These are phyloP conservation scores for Tetramorium alpestre DNA, from an alignment of 1,140 invertebrate species.

Conservation along the genomic window DNA sequence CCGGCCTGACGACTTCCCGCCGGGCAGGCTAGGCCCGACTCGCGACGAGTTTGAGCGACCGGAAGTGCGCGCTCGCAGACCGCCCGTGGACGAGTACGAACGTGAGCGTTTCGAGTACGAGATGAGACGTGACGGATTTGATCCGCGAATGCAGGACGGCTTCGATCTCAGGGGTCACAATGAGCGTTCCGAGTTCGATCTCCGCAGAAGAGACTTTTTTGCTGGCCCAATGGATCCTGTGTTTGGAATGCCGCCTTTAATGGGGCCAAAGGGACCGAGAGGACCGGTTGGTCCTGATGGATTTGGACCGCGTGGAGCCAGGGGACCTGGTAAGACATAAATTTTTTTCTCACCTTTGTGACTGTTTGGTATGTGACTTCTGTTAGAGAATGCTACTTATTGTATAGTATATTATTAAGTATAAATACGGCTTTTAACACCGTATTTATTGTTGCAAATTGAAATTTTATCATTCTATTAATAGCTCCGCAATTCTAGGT, in stretches of 20 bases:
- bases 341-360: background rate
- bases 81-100: slow-evolving; percentile 81
- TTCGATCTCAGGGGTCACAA: slow-evolving; percentile 80
- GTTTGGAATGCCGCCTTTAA: slow-evolving; percentile 82
- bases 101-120: slow-evolving; percentile 83
- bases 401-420: background rate
- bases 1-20: slow-evolving; percentile 83
- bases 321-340: slow-evolving; percentile 80
- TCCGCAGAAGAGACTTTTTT: slow-evolving; percentile 82
- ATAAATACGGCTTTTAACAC: background rate
- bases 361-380: slow-evolving; percentile 5
- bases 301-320: slow-evolving; percentile 82
- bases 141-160: slow-evolving; percentile 77
- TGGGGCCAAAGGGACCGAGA: slow-evolving; percentile 83
- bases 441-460: background rate
- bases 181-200: slow-evolving; percentile 81
- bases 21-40: slow-evolving; percentile 66
- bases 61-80: slow-evolving; percentile 77
- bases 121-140: slow-evolving; percentile 80
- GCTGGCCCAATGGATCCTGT: slow-evolving; percentile 80
- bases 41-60: slow-evolving; percentile 81
- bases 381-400: background rate
- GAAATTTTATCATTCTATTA: background rate
- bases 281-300: slow-evolving; percentile 83
- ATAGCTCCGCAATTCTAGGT: background rate